Base-by-base conservation (phyloP, 2,888 invertebrate species). In the Erpobdella octoculata region DNA sequence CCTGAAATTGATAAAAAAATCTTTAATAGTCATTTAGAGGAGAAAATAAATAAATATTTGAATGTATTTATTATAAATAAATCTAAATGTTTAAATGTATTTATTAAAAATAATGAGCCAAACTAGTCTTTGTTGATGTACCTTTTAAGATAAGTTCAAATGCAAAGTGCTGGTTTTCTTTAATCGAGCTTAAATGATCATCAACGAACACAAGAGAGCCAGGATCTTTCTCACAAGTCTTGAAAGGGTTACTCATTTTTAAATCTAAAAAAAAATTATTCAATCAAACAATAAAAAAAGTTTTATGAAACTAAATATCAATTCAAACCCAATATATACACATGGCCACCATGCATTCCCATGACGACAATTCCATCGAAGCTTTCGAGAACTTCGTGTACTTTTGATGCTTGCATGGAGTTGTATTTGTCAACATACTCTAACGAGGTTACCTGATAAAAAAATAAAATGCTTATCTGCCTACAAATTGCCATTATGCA, bases 301-400 rank as follows among this genome's bases (percentile, higher is more conserved):
- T 8, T 9, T 12, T 9, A 4, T 15, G 28, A 8, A 25, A 8
- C 28, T 53, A 53, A n/a, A 41, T 41, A 12, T 48, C 21, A 53
- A 53, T 9, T 25, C 53, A 53, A 53, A 53, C 53, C 53, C n/a
- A 53, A n/a, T n/a, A 53, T 25, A 53, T 53, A 53, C 21, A 53
- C 15, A 28, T 53, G 53, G 8, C 53, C 53, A 53, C 28, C 28
- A 8, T 53, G 28, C 15, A 28, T 53, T 53, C 53, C 53, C 53
- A 53, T 53, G 6, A 28, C 53, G 28, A 53, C 53, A n/a, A 53
- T 53, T 15, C 53, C 53, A 53, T 53, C 53, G 28, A 53, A 53
- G 53, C 28, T 53, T 21, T 53, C 53, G 6, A 53, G 6, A 6
- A 21, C 28, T 53, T 53, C 2, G 15, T 28, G 4, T 2, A 53